Percentiles rank a stretch among this genome's conserved stretches.
phyloP scores from a whole-genome alignment of 2,113 vertebrate species.

The Melanerpes formicivorus region DNA sequence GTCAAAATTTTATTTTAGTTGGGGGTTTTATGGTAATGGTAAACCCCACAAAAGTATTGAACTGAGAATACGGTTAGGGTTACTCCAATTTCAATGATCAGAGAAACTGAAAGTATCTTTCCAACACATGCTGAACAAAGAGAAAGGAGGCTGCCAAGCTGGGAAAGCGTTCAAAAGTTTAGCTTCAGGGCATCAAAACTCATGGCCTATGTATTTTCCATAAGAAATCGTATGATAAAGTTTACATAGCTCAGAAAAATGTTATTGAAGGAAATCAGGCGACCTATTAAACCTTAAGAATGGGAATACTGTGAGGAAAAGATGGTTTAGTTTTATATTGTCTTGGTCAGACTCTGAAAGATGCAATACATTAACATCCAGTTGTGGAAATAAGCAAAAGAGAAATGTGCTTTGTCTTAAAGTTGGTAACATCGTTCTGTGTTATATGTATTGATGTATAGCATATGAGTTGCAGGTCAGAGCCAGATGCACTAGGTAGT shows the following conservation, averaged over 20 bases:
- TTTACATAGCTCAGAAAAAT: background rate
- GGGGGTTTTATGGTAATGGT: background rate
- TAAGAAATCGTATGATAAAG: background rate
- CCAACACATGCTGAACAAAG: conserved; percentile 13
- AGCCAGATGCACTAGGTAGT: background rate
- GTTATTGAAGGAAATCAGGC: background rate
- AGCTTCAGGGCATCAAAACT: background rate
- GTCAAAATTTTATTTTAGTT: background rate
- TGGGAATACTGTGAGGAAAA: background rate
- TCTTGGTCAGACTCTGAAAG: background rate
- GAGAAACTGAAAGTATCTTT: conserved; percentile 12
- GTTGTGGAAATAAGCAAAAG: background rate
- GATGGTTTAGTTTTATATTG: background rate
- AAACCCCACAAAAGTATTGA: background rate
- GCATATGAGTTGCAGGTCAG: background rate
- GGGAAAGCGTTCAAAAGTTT: conserved; percentile 9
- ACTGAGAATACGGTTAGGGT: background rate
- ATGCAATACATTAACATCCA: background rate
- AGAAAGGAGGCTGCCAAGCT: background rate
- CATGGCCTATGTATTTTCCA: background rate
- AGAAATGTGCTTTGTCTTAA: background rate
- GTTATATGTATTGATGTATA: background rate
- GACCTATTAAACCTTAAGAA: background rate
- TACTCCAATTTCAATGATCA: background rate
- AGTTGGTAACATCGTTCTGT: background rate